Conservation (phyloP, 2,113 vertebrate genomes). For the Arenaria interpres region DNA sequence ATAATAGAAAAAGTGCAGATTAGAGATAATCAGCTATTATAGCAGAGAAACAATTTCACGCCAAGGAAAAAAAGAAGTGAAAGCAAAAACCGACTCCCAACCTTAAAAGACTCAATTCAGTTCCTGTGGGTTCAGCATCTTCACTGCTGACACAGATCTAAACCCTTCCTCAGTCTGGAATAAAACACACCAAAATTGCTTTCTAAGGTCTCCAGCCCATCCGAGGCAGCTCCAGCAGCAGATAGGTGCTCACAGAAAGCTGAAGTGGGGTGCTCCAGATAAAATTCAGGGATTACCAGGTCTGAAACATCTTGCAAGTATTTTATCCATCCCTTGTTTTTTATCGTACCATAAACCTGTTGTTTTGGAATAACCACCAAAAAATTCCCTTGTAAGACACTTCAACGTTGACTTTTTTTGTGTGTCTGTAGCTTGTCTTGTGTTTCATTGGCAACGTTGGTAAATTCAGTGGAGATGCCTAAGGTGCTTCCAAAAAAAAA, state of each 20-base stretch:
- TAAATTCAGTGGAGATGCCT: not conserved
- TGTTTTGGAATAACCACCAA: not conserved
- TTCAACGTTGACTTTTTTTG: not conserved
- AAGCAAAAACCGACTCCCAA: not conserved
- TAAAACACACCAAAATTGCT: not conserved
- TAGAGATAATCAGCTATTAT: conserved; percentile 46
- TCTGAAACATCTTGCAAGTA: not conserved
- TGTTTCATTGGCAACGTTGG: accelerated
- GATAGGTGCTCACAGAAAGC: not conserved
- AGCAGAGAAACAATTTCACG: conserved; percentile 21
- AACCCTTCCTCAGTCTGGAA: not conserved
- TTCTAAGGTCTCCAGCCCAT: not conserved
- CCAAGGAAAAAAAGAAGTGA: not conserved
- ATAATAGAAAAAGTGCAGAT: not conserved
- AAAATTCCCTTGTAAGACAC: not conserved
- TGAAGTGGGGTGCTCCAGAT: not conserved
- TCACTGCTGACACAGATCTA: not conserved
- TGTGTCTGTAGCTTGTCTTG: not conserved
- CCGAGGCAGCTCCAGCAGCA: not conserved
- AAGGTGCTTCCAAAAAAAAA: not conserved
- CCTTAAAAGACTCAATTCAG: not conserved
- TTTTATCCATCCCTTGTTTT: not conserved
- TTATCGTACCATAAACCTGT: not conserved
- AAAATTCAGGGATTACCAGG: not conserved
- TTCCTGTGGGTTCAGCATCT: not conserved